Conservation (phyloP, 2,113 vertebrate species). For the Tetraodon nigroviridis region DNA sequence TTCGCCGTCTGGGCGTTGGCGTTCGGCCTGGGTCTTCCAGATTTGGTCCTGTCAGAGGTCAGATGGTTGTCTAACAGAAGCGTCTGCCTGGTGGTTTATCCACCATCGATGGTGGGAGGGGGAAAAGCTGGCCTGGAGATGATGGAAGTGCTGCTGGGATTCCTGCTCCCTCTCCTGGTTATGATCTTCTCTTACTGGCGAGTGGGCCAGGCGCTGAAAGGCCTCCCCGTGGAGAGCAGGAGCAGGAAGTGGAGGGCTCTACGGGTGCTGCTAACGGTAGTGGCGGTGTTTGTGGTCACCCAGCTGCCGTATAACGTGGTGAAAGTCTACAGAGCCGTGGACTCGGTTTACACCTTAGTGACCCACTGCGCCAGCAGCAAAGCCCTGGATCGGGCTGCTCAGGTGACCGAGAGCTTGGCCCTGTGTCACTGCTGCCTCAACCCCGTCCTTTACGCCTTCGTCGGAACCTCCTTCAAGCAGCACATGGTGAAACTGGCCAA, state of each 20-base stretch:
- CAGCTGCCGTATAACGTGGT: slow-evolving; percentile 88
- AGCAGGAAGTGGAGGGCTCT: slow-evolving; percentile 77
- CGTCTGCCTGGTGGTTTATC: slow-evolving; percentile 77
- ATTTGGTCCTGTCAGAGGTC: slow-evolving; percentile 82
- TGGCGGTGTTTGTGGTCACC: slow-evolving; percentile 82
- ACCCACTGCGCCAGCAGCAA: slow-evolving; percentile 81
- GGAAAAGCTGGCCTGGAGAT: slow-evolving; percentile 80
- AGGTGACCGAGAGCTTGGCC: slow-evolving; percentile 84
- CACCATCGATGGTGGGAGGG: slow-evolving; percentile 61
- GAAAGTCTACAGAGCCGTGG: slow-evolving; percentile 82
- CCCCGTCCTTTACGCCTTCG: slow-evolving; percentile 83
- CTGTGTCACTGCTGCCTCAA: slow-evolving; percentile 89
- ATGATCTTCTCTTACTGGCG: slow-evolving; percentile 83
- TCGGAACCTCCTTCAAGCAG: slow-evolving; percentile 84
- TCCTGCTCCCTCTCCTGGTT: slow-evolving; percentile 82
- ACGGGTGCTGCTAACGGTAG: slow-evolving; percentile 79
- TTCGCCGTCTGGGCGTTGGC: slow-evolving; percentile 76
- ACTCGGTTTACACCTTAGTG: slow-evolving; percentile 80
- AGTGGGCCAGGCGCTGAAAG: slow-evolving; percentile 70
- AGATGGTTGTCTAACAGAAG: slow-evolving; percentile 42
- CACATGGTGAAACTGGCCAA: slow-evolving; percentile 79
- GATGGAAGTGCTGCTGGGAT: slow-evolving; percentile 82
- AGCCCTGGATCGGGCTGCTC: slow-evolving; percentile 77
- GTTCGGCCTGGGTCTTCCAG: slow-evolving; percentile 80
- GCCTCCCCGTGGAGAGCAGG: slow-evolving; percentile 73